These are phyloP conservation scores for Notechis scutatus DNA, from an alignment of 2,113 vertebrate species.

Conservation along the genomic window DNA sequence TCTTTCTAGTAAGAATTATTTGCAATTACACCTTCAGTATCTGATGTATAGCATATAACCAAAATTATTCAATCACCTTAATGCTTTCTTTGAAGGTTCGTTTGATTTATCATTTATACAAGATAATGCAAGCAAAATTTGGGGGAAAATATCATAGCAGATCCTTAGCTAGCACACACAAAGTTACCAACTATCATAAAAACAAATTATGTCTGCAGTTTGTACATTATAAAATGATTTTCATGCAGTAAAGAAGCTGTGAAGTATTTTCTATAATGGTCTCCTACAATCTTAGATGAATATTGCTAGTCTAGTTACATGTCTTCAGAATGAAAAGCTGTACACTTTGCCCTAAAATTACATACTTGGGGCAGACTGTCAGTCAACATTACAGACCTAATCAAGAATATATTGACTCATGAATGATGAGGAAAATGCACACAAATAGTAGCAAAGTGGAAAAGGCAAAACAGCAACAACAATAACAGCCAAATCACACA, in stretches of 20 bases:
- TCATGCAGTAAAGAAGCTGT: constrained; percentile 31
- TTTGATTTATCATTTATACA: constrained; percentile 43
- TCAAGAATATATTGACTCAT: constrained; percentile 12
- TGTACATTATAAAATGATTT: constrained; percentile 28
- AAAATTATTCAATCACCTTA: constrained; percentile 29
- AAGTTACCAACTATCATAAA: constrained; percentile 10
- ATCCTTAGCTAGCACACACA: constrained; percentile 29
- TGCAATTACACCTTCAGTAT: neutral
- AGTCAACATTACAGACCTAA: constrained; percentile 14
- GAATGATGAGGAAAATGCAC: constrained; percentile 13
- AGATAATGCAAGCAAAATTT: constrained; percentile 32
- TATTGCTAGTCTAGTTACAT: constrained; percentile 11
- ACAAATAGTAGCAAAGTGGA: neutral
- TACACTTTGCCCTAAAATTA: constrained; percentile 48
- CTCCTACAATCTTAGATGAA: constrained; percentile 42
- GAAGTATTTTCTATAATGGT: constrained; percentile 17
- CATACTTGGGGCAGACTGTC: constrained; percentile 36
- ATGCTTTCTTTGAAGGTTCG: constrained; percentile 35
- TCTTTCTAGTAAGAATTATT: neutral
- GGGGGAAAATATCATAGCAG: constrained; percentile 16
- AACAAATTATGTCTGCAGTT: constrained; percentile 28
- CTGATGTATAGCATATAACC: neutral
- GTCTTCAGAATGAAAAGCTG: constrained; percentile 40
- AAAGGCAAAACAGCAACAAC: neutral
- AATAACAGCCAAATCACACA: neutral